phyloP scores from a whole-genome alignment of 2,888 invertebrate species.

The Eristalinus sepulchralis region DNA sequence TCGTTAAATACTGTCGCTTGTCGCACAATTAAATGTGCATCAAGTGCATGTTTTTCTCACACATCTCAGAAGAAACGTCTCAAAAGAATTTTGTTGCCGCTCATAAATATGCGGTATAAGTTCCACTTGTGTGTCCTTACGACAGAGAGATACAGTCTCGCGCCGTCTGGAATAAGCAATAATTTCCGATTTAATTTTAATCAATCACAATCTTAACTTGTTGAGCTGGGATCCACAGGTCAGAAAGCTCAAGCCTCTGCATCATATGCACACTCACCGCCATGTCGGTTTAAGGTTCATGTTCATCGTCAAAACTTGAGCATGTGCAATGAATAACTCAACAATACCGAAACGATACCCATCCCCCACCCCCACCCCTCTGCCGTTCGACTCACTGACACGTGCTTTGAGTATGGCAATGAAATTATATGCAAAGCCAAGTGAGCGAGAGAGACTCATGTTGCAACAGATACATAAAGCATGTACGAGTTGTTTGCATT shows the following conservation, averaged over 20 bases:
- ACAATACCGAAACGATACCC: background rate
- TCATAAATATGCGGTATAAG: background rate
- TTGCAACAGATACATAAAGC: conserved; percentile 5
- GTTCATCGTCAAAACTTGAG: conserved; percentile 5
- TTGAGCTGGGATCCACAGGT: background rate
- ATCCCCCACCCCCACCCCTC: no score
- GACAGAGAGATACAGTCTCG: background rate
- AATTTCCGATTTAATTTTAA: background rate
- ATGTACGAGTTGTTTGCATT: background rate
- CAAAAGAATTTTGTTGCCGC: background rate
- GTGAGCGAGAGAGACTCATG: background rate
- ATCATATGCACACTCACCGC: conserved; percentile 30
- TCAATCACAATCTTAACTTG: background rate
- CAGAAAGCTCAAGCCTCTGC: conserved; percentile 20
- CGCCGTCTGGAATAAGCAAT: background rate
- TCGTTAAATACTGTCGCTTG: no score
- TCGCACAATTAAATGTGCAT: background rate
- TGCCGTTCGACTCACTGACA: background rate
- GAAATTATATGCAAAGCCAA: conserved; percentile 24
- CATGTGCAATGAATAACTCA: conserved; percentile 3
- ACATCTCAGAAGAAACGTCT: background rate
- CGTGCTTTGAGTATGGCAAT: conserved; percentile 40
- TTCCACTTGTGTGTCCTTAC: background rate
- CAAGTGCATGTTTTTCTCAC: background rate
- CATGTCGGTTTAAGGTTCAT: conserved; percentile 12